Evolutionary conservation across 2,888 invertebrate genomes (phyloP), one percentile per base, ranked within the genome.

Genomic region (Norana najaformis): DNA sequence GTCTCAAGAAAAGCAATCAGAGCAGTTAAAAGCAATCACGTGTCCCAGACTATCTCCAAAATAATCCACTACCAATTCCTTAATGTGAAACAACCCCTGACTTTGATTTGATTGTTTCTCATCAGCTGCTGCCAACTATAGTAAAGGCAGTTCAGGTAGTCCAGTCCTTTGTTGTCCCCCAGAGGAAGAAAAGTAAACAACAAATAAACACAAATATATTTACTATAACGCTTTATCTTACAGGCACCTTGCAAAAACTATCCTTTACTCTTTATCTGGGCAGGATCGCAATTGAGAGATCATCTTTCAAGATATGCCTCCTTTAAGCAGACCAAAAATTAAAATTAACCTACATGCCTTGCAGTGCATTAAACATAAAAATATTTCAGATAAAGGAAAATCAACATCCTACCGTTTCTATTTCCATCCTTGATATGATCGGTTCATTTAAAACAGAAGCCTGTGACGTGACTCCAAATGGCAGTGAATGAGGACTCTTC

Each of bases 371-470:
- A 16, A 47, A 23, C 23, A 47, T 23, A 47, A 47, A 4, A 41
- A 41, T 13, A 41, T 23, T 47, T 47, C 47, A 47, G 47, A 47
- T 47, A 47, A 1, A 47, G 47, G 23, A 23, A 47, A 23, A 47
- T 1, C 30, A 1, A 69, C 69, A 69, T 36, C 85, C 16, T 36
- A 85, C 85, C 85, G 85, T 85, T 85, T 85, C 85, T 85, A 85
- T 85, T 35, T 85, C 85, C 11, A 20, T 37, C 85, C 37, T 85
- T n/a, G 85, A 35, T 37, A 85, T 35, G 85, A 85, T 85, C 35
- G 85, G 85, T 23, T 85, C 85, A 23, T 85, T 85, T 85, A 85
- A 85, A 37, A 85, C 85, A 14, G 85, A 35, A 36, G 85, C 23
- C 35, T 85, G 85, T 20, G 85, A 85, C 23, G 16, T 16, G 20